phyloP scores from a whole-genome alignment of 1,140 invertebrate genomes.

The Euwallacea similis region DNA sequence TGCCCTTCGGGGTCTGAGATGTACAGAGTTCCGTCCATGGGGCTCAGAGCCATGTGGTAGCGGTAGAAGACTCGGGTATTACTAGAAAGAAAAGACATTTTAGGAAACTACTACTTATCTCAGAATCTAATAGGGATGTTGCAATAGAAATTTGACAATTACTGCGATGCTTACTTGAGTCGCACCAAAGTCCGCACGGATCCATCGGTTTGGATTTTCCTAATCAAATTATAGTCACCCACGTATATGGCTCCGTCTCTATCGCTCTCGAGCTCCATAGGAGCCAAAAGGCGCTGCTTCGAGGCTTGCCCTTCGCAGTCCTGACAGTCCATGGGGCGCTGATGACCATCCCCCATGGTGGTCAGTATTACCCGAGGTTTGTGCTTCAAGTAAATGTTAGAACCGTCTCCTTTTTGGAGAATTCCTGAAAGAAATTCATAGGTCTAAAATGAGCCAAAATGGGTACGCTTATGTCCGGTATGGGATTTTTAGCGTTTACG shows the following conservation, averaged over 20 bases:
- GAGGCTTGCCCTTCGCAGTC: slow-evolving; percentile 82
- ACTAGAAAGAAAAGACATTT: slow-evolving; percentile 60
- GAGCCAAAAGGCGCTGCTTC: slow-evolving; percentile 83
- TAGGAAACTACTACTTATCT: not conserved
- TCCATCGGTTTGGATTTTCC: slow-evolving; percentile 86
- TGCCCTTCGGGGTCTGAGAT: slow-evolving; percentile 94
- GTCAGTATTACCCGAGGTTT: slow-evolving; percentile 88
- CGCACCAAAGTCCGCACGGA: slow-evolving; percentile 85
- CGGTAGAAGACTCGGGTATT: slow-evolving; percentile 91
- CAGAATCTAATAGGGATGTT: not conserved
- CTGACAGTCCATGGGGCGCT: slow-evolving; percentile 77
- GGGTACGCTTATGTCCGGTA: too few relatives aligned
- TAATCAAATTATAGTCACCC: slow-evolving; percentile 93
- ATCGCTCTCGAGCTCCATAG: slow-evolving; percentile 86
- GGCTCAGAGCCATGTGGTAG: slow-evolving; percentile 92
- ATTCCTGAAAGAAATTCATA: slow-evolving; percentile 66
- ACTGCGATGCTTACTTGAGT: slow-evolving; percentile 72
- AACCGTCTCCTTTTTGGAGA: slow-evolving; percentile 95
- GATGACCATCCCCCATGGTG: slow-evolving; percentile 91
- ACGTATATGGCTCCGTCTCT: slow-evolving; percentile 94
- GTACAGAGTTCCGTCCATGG: slow-evolving; percentile 89
- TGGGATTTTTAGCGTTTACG: too few relatives aligned
- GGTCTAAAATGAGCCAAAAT: not conserved
- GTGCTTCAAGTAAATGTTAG: slow-evolving; percentile 94
- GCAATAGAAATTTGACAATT: not conserved